phyloP scores from a whole-genome alignment of 2,797 vertebrate species.

The Delichon dasypus region DNA sequence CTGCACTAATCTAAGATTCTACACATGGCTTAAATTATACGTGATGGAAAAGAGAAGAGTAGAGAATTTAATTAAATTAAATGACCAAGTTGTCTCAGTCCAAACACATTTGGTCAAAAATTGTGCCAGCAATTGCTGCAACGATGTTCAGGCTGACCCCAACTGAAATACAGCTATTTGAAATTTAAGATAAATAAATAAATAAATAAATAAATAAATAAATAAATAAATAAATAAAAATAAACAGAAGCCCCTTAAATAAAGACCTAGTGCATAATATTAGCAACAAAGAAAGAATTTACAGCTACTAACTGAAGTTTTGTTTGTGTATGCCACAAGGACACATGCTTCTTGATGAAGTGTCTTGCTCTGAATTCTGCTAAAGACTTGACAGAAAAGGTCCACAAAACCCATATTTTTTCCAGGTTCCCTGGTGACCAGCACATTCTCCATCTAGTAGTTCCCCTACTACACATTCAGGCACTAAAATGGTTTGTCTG shows the following conservation, averaged over 20 bases:
- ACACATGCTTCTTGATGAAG: background rate
- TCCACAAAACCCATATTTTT: background rate
- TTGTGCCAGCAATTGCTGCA: background rate
- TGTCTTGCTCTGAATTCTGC: background rate
- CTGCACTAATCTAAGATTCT: slow-evolving; percentile 8
- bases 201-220: too few species aligned
- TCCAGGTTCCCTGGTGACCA: background rate
- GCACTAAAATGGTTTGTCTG: background rate
- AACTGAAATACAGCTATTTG: background rate
- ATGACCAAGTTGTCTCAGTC: slow-evolving; percentile 7
- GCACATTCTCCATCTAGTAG: background rate
- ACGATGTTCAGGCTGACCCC: background rate
- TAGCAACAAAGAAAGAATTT: background rate
- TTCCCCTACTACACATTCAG: background rate
- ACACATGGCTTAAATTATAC: background rate
- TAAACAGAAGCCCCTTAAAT: background rate
- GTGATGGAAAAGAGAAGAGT: background rate
- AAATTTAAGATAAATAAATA: too few species aligned
- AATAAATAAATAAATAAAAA: too few species aligned
- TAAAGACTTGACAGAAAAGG: background rate
- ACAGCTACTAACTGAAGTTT: background rate
- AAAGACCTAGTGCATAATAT: background rate
- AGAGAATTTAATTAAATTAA: slow-evolving; percentile 51
- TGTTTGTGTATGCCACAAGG: background rate
- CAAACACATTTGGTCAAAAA: slow-evolving; percentile 16